A percentile compares a stretch with the other conserved stretches of the same genome.
These are phyloP conservation scores for Papilio protenor DNA, from an alignment of 2,888 invertebrate genomes.

Conservation along the genomic window DNA sequence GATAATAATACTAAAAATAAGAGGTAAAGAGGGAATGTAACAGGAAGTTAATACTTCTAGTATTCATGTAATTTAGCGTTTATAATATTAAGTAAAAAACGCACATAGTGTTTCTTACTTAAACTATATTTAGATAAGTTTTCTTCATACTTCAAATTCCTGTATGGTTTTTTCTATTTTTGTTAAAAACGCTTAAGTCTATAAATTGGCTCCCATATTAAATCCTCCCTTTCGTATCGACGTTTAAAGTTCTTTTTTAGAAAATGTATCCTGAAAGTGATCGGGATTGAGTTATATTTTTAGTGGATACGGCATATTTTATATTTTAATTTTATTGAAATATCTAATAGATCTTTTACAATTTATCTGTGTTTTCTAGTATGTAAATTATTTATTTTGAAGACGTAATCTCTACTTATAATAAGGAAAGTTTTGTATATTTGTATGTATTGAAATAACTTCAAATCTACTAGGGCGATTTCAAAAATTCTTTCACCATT, in stretches of 20 bases:
- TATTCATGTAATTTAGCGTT: background rate
- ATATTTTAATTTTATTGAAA: background rate
- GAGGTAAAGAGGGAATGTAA: too few relatives aligned
- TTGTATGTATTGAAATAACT: too few relatives aligned
- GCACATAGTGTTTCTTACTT: background rate
- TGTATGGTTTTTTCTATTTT: too few relatives aligned
- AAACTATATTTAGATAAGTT: background rate
- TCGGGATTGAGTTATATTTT: constrained; percentile 48
- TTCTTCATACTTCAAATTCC: too few relatives aligned
- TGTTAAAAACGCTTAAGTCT: constrained; percentile 27
- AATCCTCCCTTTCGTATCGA: constrained; percentile 56
- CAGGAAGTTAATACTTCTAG: too few relatives aligned
- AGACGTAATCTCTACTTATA: too few relatives aligned
- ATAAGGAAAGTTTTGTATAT: too few relatives aligned
- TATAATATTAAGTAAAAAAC: background rate
- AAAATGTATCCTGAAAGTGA: constrained; percentile 61
- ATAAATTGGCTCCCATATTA: constrained; percentile 46
- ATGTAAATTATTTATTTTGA: background rate
- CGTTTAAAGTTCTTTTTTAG: constrained; percentile 63
- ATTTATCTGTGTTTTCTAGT: background rate
- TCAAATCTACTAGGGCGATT: too few relatives aligned
- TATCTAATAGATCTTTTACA: background rate
- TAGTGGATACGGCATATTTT: constrained; percentile 51
- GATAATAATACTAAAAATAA: too few relatives aligned
- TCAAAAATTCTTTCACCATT: too few relatives aligned